A percentile compares a stretch with the other conserved stretches of the same genome.
These are phyloP conservation scores for Neotoma lepida DNA, from an alignment of 2,113 vertebrate species.

Conservation along the genomic window DNA sequence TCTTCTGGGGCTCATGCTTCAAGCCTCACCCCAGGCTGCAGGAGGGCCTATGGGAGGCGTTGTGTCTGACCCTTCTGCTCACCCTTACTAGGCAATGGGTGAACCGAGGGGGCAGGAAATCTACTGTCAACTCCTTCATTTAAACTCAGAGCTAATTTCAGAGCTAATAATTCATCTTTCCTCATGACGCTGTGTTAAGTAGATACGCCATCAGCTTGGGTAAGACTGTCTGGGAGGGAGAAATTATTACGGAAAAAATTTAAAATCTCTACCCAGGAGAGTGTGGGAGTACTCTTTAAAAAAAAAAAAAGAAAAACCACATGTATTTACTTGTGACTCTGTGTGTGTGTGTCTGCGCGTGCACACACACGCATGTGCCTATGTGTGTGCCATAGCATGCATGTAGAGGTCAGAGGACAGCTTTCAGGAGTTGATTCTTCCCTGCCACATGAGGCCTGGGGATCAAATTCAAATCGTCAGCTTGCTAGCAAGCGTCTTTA, in stretches of 20 bases:
- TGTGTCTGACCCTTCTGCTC: too few relatives aligned
- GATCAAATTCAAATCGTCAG: neutral
- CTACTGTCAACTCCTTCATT: neutral
- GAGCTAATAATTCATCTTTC: conserved; percentile 8
- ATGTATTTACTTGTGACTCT: neutral
- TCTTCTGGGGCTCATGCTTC: neutral
- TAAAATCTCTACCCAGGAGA: neutral
- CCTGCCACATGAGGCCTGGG: too few relatives aligned
- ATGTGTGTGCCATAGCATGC: neutral
- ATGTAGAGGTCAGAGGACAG: neutral
- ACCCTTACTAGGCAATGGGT: neutral
- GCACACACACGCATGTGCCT: too few relatives aligned
- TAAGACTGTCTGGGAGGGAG: neutral
- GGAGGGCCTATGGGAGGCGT: fast-evolving
- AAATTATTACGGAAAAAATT: neutral
- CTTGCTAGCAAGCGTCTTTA: neutral
- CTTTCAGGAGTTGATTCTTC: neutral
- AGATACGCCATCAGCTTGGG: neutral
- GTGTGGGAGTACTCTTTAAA: neutral
- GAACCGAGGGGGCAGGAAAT: neutral
- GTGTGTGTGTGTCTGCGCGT: neutral
- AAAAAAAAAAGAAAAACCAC: too few relatives aligned
- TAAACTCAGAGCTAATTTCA: neutral
- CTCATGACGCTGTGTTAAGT: neutral
- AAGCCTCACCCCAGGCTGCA: neutral